phyloP scores from a whole-genome alignment of 1,140 invertebrate species.

The Drosophila tani region DNA sequence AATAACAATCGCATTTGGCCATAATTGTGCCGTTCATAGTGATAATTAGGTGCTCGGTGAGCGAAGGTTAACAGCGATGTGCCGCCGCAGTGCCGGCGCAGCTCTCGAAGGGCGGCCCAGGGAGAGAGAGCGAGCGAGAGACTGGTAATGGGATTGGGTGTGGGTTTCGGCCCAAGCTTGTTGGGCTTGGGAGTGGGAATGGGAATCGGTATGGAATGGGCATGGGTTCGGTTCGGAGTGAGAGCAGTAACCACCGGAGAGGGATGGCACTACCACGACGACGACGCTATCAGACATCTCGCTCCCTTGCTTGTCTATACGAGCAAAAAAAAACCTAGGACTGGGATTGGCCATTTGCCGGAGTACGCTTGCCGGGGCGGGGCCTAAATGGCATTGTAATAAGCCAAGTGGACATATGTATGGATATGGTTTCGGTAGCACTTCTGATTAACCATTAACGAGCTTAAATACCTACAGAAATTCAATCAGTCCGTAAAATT shows the following conservation, averaged over 20 bases:
- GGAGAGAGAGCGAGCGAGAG: slow-evolving; percentile 15
- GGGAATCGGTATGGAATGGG: background rate
- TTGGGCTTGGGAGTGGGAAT: slow-evolving; percentile 3
- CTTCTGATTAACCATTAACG: slow-evolving; percentile 45
- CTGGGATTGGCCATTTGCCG: slow-evolving; percentile 42
- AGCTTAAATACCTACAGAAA: slow-evolving; percentile 46
- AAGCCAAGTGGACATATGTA: slow-evolving; percentile 31
- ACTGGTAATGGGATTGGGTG: slow-evolving; percentile 15
- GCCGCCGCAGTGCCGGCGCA: slow-evolving; percentile 27
- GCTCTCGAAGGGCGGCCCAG: slow-evolving; percentile 25
- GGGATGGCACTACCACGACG: slow-evolving; percentile 32
- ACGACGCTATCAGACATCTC: slow-evolving; percentile 37
- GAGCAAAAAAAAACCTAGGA: slow-evolving; percentile 29
- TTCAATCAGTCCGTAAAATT: slow-evolving; percentile 45
- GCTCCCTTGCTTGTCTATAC: slow-evolving; percentile 24
- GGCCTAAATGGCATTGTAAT: slow-evolving; percentile 27
- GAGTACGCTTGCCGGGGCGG: slow-evolving; percentile 35
- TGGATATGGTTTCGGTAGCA: slow-evolving; percentile 42
- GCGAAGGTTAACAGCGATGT: slow-evolving; percentile 44
- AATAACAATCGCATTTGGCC: slow-evolving; percentile 68
- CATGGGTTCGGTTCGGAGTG: slow-evolving; percentile 6
- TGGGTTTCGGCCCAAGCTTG: slow-evolving; percentile 7
- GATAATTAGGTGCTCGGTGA: slow-evolving; percentile 75
- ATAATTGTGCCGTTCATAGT: slow-evolving; percentile 73
- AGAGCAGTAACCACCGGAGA: slow-evolving; percentile 17